Evolutionary conservation across 2,888 invertebrate species (phyloP), one percentile per base, ranked within the genome.

Genomic region (Lobophora halterata): DNA sequence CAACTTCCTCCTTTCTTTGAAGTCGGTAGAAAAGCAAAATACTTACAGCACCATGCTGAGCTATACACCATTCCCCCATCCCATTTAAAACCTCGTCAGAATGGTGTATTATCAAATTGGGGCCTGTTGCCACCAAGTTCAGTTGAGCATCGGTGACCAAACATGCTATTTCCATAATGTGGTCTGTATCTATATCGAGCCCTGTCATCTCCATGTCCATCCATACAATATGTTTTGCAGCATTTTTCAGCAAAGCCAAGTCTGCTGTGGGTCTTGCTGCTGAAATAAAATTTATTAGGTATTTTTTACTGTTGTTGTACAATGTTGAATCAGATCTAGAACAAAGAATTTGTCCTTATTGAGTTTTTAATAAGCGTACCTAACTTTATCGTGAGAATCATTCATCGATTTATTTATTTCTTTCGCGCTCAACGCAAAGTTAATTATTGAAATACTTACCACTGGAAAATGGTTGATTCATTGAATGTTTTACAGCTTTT

Each of bases 171-270:
- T 99, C 98, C 61, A 99, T 74, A 33, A 99, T 95, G 47, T 92
- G 90, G 63, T 96, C 93, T 31, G 79, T 91, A 0, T 92, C 87
- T 27, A 93, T 70, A 67, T 97, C 90, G 7, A 98, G 78, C 0
- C 98, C 98, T 4, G 97, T 96, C 97, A 99, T 96, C 92, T 95
- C 95, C 57, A 93, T 71, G 59, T 95, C 94, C 21, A 94, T 81
- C 95, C 95, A 95, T 6, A 93, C 92, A 47, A 95, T 85, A 17
- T 75, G 65, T 34, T 81, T 82, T 0, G 72, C 71, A 19, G 60
- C 60, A 36, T 59, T 58, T 50, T 52, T 66, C 5, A 17, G 1
- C 10, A 24, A 2, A 5, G 16, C 2, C 7, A 3, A 2, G 17
- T 14, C 23, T 6, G 21, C 10, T 2, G 12, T 14, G 0, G 34